Evolutionary conservation across 1,140 invertebrate genomes (phyloP).

Genomic region (Matsumurasca onukii): DNA sequence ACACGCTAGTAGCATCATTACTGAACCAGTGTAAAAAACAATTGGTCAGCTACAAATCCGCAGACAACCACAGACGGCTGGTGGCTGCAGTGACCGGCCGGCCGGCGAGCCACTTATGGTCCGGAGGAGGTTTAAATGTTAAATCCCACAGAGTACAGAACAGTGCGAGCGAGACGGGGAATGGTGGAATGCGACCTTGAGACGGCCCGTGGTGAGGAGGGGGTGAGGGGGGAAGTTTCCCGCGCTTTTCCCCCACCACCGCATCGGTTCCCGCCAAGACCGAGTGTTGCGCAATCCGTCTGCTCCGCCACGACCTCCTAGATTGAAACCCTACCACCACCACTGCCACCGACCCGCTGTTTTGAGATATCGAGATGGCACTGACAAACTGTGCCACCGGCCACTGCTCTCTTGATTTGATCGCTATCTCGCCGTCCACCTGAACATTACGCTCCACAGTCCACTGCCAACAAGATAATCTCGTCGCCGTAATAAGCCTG

Average conservation of each 20-base stretch:
- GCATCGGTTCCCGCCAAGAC: neutral
- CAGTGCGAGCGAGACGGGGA: neutral
- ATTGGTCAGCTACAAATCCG: too few relatives aligned
- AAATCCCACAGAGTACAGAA: constrained; percentile 1
- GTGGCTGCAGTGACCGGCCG: neutral
- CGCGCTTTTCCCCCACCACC: constrained; percentile 25
- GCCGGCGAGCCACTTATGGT: neutral
- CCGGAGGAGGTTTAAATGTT: constrained; percentile 3
- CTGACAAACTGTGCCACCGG: too few relatives aligned
- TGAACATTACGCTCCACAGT: too few relatives aligned
- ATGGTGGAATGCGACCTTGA: constrained; percentile 1
- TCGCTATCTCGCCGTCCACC: too few relatives aligned
- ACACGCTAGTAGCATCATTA: too few relatives aligned
- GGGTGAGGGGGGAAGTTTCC: neutral
- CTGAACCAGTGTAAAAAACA: too few relatives aligned
- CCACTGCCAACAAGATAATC: too few relatives aligned
- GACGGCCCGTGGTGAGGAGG: neutral
- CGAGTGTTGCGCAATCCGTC: neutral
- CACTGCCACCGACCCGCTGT: neutral
- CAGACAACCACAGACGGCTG: too few relatives aligned
- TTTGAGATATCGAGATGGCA: too few relatives aligned
- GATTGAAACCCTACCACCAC: neutral
- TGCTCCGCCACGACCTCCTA: too few relatives aligned
- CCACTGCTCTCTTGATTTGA: too few relatives aligned
- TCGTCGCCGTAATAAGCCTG: too few relatives aligned